These are phyloP conservation scores for Coleophora flavipennella DNA, from an alignment of 2,888 invertebrate species.

Conservation along the genomic window DNA sequence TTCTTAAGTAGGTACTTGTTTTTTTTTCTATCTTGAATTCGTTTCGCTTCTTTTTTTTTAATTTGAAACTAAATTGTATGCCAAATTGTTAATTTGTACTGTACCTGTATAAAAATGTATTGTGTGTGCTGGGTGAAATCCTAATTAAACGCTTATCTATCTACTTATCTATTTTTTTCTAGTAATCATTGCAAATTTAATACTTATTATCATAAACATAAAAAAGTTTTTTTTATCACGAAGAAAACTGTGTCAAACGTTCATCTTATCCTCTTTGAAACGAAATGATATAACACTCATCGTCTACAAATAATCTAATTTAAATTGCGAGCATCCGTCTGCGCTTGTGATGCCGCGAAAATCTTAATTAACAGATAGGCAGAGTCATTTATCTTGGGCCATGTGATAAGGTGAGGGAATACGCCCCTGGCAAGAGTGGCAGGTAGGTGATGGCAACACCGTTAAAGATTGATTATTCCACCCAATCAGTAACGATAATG, in stretches of 20 bases:
- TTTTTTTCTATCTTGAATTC: too few relatives aligned
- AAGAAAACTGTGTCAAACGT: not conserved
- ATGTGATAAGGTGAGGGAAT: slow-evolving; percentile 49
- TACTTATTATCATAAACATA: too few relatives aligned
- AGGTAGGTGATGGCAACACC: slow-evolving; percentile 36
- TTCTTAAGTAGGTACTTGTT: too few relatives aligned
- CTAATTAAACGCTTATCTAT: too few relatives aligned
- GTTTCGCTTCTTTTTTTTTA: too few relatives aligned
- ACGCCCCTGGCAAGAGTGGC: slow-evolving; percentile 36
- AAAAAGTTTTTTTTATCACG: too few relatives aligned
- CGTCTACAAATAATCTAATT: slow-evolving; percentile 48
- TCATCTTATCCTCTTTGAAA: not conserved
- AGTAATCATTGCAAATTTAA: too few relatives aligned
- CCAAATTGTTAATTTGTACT: too few relatives aligned
- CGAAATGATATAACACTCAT: slow-evolving; percentile 20
- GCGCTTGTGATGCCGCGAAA: slow-evolving; percentile 62
- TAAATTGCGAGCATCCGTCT: slow-evolving; percentile 62
- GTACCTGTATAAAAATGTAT: too few relatives aligned
- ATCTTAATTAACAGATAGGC: slow-evolving; percentile 72
- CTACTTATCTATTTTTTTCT: too few relatives aligned
- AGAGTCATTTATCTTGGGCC: slow-evolving; percentile 52
- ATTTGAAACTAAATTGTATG: too few relatives aligned
- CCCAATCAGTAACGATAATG: slow-evolving; percentile 19
- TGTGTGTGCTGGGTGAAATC: too few relatives aligned
- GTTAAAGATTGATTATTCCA: slow-evolving; percentile 39